phyloP scores from a whole-genome alignment of 2,797 vertebrate genomes.

The Oryzias dopingdopingensis region DNA sequence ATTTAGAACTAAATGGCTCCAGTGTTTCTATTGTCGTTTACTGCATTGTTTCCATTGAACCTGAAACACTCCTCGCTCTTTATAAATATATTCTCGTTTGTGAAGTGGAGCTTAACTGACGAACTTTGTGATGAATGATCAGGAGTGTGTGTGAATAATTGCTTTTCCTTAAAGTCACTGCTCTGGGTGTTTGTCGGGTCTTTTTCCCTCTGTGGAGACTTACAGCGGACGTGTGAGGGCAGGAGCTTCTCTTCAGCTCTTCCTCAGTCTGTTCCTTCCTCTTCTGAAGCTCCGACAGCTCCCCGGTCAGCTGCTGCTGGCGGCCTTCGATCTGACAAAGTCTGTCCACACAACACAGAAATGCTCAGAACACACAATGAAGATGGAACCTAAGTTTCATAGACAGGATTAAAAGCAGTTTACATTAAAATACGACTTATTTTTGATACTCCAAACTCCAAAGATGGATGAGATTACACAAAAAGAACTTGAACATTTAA shows the following conservation, averaged over 20 bases:
- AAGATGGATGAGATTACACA: too few relatives aligned
- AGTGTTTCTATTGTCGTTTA: too few relatives aligned
- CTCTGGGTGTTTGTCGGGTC: not conserved
- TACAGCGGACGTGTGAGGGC: conserved; percentile 49
- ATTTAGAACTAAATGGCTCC: too few relatives aligned
- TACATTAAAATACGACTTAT: too few relatives aligned
- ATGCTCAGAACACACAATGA: not conserved
- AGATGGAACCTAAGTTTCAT: not conserved
- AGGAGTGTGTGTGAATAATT: not conserved
- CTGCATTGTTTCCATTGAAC: too few relatives aligned
- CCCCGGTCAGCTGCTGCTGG: conserved; percentile 50
- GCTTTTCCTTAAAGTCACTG: not conserved
- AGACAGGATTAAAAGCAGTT: not conserved
- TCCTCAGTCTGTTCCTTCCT: conserved; percentile 36
- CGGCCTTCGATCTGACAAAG: conserved; percentile 45
- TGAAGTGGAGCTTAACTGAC: too few relatives aligned
- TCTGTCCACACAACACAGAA: conserved; percentile 43
- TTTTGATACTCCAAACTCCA: too few relatives aligned
- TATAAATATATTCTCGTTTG: too few relatives aligned
- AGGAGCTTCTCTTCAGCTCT: conserved; percentile 26
- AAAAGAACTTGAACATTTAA: too few relatives aligned
- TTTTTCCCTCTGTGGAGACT: conserved; percentile 22
- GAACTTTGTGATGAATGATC: too few relatives aligned
- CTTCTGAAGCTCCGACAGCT: conserved; percentile 49
- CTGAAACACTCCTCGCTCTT: too few relatives aligned